Percentiles rank a stretch among this genome's conserved stretches.
Evolutionary conservation across 2,888 invertebrate genomes (phyloP).

Genomic region (Cryptocheilus praepositus): DNA sequence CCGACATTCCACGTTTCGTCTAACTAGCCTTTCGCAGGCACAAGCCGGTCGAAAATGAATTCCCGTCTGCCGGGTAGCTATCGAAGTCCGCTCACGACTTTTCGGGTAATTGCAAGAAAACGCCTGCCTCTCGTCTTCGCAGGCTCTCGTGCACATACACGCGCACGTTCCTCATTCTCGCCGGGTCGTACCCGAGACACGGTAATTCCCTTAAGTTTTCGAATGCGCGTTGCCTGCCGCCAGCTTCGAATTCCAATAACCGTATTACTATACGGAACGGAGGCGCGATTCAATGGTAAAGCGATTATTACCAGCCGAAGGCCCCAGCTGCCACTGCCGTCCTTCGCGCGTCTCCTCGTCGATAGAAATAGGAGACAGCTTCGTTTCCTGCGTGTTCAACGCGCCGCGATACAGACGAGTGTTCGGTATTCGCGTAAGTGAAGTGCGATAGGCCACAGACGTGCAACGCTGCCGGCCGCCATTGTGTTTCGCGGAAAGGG

Average conservation of each 20-base stretch:
- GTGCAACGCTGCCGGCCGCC: too few species aligned
- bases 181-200: neutral
- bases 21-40: too few species aligned
- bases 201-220: slow-evolving; percentile 10
- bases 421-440: too few species aligned
- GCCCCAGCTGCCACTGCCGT: slow-evolving; percentile 4
- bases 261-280: slow-evolving; percentile 11
- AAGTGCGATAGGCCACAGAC: too few species aligned
- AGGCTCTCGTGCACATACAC: neutral
- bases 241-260: slow-evolving; percentile 14
- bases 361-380: neutral
- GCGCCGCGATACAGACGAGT: neutral
- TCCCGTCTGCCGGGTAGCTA: too few species aligned
- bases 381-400: neutral
- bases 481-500: neutral
- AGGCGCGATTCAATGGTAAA: neutral
- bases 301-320: slow-evolving; percentile 13
- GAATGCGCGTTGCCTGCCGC: neutral
- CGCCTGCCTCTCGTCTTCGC: too few species aligned
- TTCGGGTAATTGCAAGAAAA: too few species aligned
- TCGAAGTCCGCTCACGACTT: too few species aligned
- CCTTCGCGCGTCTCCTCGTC: neutral
- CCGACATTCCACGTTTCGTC: too few species aligned
- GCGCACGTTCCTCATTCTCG: neutral
- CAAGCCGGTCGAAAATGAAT: too few species aligned